These are phyloP conservation scores for Hylaeus anthracinus DNA, from an alignment of 1,140 invertebrate species.

Conservation along the genomic window DNA sequence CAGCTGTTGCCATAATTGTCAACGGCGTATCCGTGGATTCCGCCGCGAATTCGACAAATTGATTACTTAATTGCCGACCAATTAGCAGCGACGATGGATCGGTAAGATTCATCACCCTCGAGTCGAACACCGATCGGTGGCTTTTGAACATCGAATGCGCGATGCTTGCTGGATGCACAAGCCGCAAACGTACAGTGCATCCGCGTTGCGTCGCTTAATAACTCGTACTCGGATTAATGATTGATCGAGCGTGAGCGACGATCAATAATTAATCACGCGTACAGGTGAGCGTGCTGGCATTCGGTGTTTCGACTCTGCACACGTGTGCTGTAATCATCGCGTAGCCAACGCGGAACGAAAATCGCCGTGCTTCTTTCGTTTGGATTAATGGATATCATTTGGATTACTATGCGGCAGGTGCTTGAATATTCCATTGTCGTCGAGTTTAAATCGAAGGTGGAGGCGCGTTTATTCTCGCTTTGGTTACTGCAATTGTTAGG, in stretches of 20 bases:
- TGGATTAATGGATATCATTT: neutral
- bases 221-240: conserved; percentile 19
- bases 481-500: too few relatives aligned
- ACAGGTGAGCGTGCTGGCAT: conserved; percentile 16
- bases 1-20: neutral
- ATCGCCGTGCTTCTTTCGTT: too few relatives aligned
- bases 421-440: too few relatives aligned
- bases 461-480: too few relatives aligned
- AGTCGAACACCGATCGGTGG: neutral
- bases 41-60: neutral
- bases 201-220: conserved; percentile 26
- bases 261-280: conserved; percentile 44
- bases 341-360: neutral
- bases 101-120: neutral
- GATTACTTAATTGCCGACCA: conserved; percentile 9
- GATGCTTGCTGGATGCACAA: neutral
- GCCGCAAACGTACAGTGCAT: neutral
- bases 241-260: conserved; percentile 1
- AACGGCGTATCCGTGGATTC: neutral
- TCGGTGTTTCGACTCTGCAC: neutral
- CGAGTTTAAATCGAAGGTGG: too few relatives aligned
- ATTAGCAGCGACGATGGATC: neutral
- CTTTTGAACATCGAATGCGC: neutral
- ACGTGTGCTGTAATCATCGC: neutral
- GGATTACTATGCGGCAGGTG: neutral